Percentiles rank a stretch among this genome's conserved stretches.
These are phyloP conservation scores for Eupsittula cactorum DNA, from an alignment of 2,113 vertebrate genomes.

Conservation along the genomic window DNA sequence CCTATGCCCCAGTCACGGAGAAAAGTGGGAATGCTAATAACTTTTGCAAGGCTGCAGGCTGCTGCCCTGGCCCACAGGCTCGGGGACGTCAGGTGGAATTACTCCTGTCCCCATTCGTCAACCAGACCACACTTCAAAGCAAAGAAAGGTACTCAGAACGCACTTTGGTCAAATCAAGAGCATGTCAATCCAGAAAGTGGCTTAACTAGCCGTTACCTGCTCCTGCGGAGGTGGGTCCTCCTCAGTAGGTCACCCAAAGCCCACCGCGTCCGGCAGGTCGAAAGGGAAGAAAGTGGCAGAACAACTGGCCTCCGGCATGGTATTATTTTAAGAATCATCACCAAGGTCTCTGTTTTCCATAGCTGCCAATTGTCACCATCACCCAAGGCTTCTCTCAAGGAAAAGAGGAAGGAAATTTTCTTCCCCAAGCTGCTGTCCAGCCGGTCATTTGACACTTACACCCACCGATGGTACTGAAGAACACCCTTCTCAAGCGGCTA, in stretches of 20 bases:
- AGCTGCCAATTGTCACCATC: slow-evolving; percentile 49
- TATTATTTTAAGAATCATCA: slow-evolving; percentile 75
- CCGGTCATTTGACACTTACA: background rate
- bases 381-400: slow-evolving; percentile 1
- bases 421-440: background rate
- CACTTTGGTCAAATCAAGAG: background rate
- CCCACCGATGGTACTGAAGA: slow-evolving; percentile 22
- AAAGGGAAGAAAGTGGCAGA: slow-evolving; percentile 63
- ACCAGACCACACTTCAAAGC: background rate
- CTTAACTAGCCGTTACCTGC: slow-evolving; percentile 60
- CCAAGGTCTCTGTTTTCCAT: slow-evolving; percentile 72
- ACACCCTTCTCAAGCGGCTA: background rate
- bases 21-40: background rate
- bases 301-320: slow-evolving; percentile 71
- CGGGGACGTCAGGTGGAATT: background rate
- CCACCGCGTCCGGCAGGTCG: slow-evolving; percentile 77
- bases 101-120: background rate
- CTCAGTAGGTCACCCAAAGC: slow-evolving; percentile 74
- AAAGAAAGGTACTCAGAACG: background rate
- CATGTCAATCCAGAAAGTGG: background rate
- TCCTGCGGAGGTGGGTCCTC: background rate
- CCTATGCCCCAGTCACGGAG: background rate
- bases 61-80: background rate
- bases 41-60: background rate
- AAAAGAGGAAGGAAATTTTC: background rate